Evolutionary conservation across 2,888 invertebrate genomes (phyloP).

Genomic region (Emmelina monodactyla): DNA sequence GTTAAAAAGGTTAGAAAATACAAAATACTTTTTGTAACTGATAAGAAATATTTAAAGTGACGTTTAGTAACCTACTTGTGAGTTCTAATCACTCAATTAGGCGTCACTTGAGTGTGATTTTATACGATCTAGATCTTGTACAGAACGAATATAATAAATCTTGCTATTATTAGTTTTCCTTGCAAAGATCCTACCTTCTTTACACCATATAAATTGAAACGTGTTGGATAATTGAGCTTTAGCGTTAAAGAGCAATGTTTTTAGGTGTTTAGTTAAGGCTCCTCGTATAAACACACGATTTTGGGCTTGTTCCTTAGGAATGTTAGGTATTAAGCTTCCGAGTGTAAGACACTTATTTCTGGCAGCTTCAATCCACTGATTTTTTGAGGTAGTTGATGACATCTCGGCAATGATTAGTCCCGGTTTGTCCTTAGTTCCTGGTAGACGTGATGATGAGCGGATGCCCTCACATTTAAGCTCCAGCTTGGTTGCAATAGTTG

Average conservation of each 20-base stretch:
- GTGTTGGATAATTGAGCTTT: slow-evolving; percentile 10
- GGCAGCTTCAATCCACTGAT: slow-evolving; percentile 16
- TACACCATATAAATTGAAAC: slow-evolving; percentile 17
- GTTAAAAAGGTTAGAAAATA: too few relatives aligned
- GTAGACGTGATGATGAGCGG: neutral
- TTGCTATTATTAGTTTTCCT: slow-evolving; percentile 14
- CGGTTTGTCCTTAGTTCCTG: slow-evolving; percentile 12
- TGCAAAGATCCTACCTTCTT: slow-evolving; percentile 15
- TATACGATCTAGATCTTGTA: neutral
- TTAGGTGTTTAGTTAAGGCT: too few relatives aligned
- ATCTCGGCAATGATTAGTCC: slow-evolving; percentile 16
- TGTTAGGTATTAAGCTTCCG: too few relatives aligned
- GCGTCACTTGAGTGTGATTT: neutral
- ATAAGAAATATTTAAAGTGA: neutral
- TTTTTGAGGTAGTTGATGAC: slow-evolving; percentile 10
- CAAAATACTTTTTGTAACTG: too few relatives aligned
- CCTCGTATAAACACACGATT: too few relatives aligned
- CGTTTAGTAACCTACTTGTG: neutral
- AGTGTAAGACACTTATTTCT: too few relatives aligned
- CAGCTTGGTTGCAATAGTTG: slow-evolving; percentile 13
- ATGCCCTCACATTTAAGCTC: slow-evolving; percentile 9
- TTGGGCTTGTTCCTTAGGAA: too few relatives aligned
- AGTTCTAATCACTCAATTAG: neutral
- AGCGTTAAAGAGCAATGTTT: slow-evolving; percentile 15
- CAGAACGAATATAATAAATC: slow-evolving; percentile 11